Conservation (phyloP, 30 jellyfish, hydroid and myxozoan genomes). For the Aurelia sp. region DNA sequence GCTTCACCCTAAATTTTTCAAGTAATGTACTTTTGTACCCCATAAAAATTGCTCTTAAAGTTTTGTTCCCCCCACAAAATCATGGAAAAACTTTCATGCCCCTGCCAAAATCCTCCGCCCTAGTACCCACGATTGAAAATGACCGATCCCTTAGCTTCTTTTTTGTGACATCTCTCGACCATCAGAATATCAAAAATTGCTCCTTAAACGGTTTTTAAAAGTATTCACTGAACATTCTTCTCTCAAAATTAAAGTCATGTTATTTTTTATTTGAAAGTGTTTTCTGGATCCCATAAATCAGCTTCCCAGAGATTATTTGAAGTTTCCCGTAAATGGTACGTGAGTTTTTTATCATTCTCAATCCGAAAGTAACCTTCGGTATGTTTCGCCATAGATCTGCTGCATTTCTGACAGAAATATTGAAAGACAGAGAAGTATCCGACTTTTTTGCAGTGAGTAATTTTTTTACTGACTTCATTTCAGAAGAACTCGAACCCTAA, state of each 20-base stretch:
- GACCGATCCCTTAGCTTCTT: neutral
- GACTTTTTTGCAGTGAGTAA: slow-evolving; percentile 89
- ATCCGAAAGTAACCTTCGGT: neutral
- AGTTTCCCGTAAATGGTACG: too few species aligned
- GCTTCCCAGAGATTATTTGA: too few species aligned
- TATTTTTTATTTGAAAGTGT: neutral
- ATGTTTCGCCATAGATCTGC: slow-evolving; percentile 73
- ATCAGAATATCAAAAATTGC: neutral
- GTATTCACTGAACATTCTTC: neutral
- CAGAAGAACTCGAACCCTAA: too few species aligned
- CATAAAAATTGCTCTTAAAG: too few species aligned
- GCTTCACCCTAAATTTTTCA: too few species aligned
- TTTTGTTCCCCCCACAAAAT: too few species aligned
- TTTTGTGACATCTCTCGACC: neutral
- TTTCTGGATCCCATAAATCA: neutral
- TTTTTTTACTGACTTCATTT: neutral
- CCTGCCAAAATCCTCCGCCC: too few species aligned
- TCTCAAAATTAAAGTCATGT: neutral
- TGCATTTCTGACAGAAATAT: slow-evolving; percentile 78
- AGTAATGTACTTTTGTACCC: too few species aligned
- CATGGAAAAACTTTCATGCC: too few species aligned
- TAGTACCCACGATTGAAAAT: too few species aligned
- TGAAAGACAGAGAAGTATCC: slow-evolving; percentile 84
- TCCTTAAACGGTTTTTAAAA: neutral
- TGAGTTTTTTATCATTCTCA: too few species aligned